These are phyloP conservation scores for Actinemys pallida DNA, from an alignment of 2,113 vertebrate species.

Conservation along the genomic window DNA sequence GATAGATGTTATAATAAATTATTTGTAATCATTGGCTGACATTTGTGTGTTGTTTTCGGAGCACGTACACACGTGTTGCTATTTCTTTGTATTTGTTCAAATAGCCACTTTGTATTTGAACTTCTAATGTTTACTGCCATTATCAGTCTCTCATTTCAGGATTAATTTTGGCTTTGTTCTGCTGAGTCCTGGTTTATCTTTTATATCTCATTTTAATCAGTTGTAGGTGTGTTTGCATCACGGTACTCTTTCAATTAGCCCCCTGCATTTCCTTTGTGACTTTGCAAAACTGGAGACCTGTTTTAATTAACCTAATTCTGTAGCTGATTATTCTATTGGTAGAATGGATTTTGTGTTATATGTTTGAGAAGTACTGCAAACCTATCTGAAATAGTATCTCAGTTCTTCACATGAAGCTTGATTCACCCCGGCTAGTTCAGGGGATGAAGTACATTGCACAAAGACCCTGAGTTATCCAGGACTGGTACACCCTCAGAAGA, in stretches of 20 bases:
- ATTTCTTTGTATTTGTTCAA: constrained; percentile 40
- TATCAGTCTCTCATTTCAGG: constrained; percentile 15
- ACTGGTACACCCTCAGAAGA: background rate
- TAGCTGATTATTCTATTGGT: constrained; percentile 16
- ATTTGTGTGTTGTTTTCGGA: constrained; percentile 14
- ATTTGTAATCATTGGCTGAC: constrained; percentile 29
- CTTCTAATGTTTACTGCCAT: constrained; percentile 25
- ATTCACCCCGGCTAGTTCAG: background rate
- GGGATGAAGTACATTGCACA: background rate
- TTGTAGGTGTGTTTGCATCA: constrained; percentile 20
- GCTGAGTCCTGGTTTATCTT: constrained; percentile 4
- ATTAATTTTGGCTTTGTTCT: constrained; percentile 50
- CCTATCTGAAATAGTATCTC: background rate
- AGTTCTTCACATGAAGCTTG: constrained; percentile 18
- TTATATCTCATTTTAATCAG: constrained; percentile 50
- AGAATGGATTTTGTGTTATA: constrained; percentile 2
- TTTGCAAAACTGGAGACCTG: constrained; percentile 23
- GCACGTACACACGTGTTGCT: background rate
- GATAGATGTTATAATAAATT: constrained; percentile 8
- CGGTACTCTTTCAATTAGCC: constrained; percentile 53
- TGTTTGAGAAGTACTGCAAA: background rate
- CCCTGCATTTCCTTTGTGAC: constrained; percentile 18
- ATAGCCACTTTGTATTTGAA: constrained; percentile 16
- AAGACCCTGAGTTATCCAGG: background rate
- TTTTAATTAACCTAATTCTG: constrained; percentile 38